Conservation (phyloP, 2,888 invertebrate genomes). For the Perizoma flavofasciatum region DNA sequence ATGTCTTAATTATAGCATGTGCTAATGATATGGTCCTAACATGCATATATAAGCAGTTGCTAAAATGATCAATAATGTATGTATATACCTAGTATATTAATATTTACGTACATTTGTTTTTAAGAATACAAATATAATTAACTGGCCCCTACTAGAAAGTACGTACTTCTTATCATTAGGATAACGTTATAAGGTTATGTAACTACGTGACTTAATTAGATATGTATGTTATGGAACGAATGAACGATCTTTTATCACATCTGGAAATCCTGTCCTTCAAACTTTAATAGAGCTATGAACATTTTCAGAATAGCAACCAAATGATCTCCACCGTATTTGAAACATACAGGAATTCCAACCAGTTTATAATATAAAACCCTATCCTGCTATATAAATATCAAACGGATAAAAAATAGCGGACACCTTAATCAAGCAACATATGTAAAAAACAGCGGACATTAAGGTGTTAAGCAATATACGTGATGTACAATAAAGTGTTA, state of each 20-base stretch:
- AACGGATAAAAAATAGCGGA: background rate
- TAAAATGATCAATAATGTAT: background rate
- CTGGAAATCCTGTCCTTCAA: slow-evolving; percentile 12
- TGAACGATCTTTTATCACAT: background rate
- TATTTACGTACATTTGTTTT: too few species aligned
- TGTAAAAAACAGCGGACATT: too few species aligned
- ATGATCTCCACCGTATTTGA: background rate
- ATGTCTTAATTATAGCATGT: slow-evolving; percentile 10
- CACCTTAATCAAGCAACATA: too few species aligned
- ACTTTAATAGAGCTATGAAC: slow-evolving; percentile 6
- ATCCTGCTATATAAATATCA: background rate
- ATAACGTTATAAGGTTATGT: background rate
- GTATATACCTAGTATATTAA: too few species aligned
- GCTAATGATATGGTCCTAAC: slow-evolving; percentile 4
- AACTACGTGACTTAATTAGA: background rate
- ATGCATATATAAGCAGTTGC: background rate
- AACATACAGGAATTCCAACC: slow-evolving; percentile 2
- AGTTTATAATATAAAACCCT: slow-evolving; percentile 4
- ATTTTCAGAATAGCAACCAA: slow-evolving; percentile 9
- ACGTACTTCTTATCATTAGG: too few species aligned
- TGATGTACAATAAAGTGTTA: too few species aligned
- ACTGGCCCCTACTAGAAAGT: too few species aligned
- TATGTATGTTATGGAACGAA: background rate
- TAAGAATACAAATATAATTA: too few species aligned
- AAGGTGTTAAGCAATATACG: too few species aligned